Evolutionary conservation across 2,797 vertebrate genomes (phyloP), one percentile per base, ranked within the genome.

Genomic region (Lemur catta): DNA sequence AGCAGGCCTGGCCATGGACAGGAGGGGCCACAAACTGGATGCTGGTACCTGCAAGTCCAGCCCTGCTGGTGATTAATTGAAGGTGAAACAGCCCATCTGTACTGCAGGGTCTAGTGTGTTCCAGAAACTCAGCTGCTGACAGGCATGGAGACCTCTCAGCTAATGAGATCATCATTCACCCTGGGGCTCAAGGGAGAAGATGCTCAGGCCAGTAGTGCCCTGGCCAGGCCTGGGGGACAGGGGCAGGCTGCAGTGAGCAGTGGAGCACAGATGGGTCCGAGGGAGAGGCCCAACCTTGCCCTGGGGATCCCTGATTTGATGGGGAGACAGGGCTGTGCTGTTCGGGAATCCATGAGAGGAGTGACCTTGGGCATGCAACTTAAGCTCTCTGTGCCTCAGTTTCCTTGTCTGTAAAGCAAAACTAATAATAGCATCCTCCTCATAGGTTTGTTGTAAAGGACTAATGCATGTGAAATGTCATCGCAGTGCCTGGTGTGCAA

Each of bases 101-200:
- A 84, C 75, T 50, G 28, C 43, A 50, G 84, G 35, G 93, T 81
- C 89, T 80, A 61, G 84, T 50, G 67, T 65, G 38, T 50, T 93
- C 91, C 26, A 13, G 85, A 87, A 91, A 89, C 12, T 61, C 74
- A 33, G 57, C 80, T 89, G 86, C 91, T 50, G 61, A 80, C 52
- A 67, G 86, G 50, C 38, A n/a, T 14, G 7, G 74, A 85, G 95
- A 76, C 72, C 69, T 74, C 74, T 55, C 78, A 72, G 78, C 92
- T 95, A 97, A 97, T 95, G 96, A 97, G 94, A 50, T 87, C 69
- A 91, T 95, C 80, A 61, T 41, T 96, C 89, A 76, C 38, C n/a
- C 18, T 0, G 1, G n/a, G 59, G 35, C 57, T 63, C 71, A 12
- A 67, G 18, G 84, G 41, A 46, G 55, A 76, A 78, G 89, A 48